These are phyloP conservation scores for Schizopygopsis malacanthus DNA, from an alignment of 2,797 vertebrate genomes.

Conservation along the genomic window DNA sequence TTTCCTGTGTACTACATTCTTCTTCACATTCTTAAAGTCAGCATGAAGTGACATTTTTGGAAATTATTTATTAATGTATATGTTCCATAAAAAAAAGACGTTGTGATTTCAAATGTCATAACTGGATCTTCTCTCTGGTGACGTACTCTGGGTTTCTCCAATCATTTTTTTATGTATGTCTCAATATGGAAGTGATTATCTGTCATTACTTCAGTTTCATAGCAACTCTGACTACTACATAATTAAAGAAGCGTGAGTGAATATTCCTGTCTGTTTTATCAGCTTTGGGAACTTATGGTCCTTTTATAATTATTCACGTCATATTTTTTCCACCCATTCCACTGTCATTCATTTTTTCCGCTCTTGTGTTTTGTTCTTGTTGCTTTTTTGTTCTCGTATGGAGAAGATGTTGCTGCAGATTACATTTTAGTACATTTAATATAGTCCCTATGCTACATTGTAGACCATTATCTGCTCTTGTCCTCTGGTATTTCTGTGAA, in stretches of 20 bases:
- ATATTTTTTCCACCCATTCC: background rate
- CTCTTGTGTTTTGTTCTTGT: background rate
- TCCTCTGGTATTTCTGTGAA: conserved; percentile 48
- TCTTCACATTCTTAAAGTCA: background rate
- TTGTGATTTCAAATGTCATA: background rate
- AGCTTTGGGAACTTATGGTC: background rate
- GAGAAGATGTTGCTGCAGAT: background rate
- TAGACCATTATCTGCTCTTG: background rate
- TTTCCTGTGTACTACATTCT: background rate
- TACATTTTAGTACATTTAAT: background rate
- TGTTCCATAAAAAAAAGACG: background rate
- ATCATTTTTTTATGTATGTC: background rate
- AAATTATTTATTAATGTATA: background rate
- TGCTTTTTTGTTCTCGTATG: background rate
- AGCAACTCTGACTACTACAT: background rate
- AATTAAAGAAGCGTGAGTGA: background rate
- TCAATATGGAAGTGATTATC: background rate
- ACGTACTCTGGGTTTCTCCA: too few relatives aligned
- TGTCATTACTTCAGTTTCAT: too few relatives aligned
- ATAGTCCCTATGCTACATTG: background rate
- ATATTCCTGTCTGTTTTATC: background rate
- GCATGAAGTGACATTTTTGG: background rate
- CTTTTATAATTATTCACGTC: background rate
- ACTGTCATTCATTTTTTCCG: background rate
- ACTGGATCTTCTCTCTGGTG: background rate